Conservation (phyloP, 1,140 invertebrate genomes). For the Rhopalosiphum maidis region DNA sequence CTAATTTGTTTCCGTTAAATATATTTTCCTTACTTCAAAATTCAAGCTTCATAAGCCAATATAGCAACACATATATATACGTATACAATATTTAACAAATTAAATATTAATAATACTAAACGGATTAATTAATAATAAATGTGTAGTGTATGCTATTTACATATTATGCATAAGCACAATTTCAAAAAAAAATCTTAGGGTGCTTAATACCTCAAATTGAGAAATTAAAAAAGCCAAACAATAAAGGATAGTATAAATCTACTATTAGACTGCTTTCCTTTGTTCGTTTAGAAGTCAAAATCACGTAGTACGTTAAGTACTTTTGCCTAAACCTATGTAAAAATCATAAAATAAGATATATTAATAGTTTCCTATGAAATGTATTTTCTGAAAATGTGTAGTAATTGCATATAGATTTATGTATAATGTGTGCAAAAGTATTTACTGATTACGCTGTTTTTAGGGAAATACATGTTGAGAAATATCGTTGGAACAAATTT, state of each 20-base stretch:
- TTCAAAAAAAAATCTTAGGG: too few relatives aligned
- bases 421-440: background rate
- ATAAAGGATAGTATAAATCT: background rate
- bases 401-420: background rate
- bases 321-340: background rate
- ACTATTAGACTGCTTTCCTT: background rate
- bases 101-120: background rate
- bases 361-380: background rate
- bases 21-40: background rate
- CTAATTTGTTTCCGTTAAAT: background rate
- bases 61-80: background rate
- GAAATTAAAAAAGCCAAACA: background rate
- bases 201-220: background rate
- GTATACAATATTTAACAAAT: too few relatives aligned
- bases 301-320: background rate
- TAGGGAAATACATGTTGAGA: background rate
- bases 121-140: background rate
- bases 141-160: background rate
- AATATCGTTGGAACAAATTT: slow-evolving; percentile 13
- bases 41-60: background rate
- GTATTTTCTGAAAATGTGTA: background rate
- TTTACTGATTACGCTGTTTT: background rate
- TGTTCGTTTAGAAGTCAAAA: background rate
- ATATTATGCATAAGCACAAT: background rate
- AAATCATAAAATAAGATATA: background rate